Percentiles rank a stretch among this genome's conserved stretches.
Evolutionary conservation across 2,797 vertebrate species (phyloP).

Genomic region (Mormyrus hasselquistii): DNA sequence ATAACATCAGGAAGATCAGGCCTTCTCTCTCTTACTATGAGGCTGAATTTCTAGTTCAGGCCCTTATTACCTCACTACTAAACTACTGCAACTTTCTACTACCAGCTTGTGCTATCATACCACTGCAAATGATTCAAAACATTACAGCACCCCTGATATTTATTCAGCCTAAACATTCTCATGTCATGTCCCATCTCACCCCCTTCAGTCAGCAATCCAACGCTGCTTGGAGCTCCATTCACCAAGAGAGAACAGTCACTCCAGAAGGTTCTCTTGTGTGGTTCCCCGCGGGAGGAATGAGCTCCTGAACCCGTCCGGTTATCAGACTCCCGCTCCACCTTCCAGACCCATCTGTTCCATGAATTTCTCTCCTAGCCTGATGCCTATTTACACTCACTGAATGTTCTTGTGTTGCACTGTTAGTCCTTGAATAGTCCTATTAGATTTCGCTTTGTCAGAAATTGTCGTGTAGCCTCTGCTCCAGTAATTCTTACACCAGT

Average conservation of each 20-base stretch:
- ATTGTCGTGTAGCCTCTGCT: background rate
- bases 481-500: background rate
- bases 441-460: background rate
- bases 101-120: background rate
- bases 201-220: too few species aligned
- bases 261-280: background rate
- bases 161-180: too few species aligned
- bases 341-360: background rate
- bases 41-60: background rate
- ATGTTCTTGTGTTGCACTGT: background rate
- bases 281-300: background rate
- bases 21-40: background rate
- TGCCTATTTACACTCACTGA: background rate
- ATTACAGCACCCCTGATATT: background rate
- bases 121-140: background rate
- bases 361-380: background rate
- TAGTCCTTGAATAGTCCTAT: background rate
- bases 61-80: background rate
- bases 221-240: too few species aligned
- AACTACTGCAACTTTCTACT: background rate
- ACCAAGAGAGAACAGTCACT: background rate
- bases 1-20: background rate
- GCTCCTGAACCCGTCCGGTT: background rate
- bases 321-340: background rate
- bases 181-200: background rate